These are phyloP conservation scores for Thecocarcelia acutangulata DNA, from an alignment of 2,888 invertebrate genomes.

Conservation along the genomic window DNA sequence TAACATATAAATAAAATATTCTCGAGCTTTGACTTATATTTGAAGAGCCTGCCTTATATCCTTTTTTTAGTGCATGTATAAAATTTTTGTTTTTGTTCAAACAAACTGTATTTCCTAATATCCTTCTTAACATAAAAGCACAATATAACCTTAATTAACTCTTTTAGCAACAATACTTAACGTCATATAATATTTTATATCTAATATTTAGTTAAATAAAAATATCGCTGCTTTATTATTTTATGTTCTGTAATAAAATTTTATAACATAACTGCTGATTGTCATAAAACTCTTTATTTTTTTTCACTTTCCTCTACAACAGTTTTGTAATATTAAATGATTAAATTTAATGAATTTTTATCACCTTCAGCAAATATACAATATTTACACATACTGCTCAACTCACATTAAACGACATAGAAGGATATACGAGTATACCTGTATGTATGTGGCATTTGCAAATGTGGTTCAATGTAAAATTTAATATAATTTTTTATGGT, in stretches of 20 bases:
- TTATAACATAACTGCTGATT: conserved; percentile 21
- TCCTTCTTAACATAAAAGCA: no score
- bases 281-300: conserved; percentile 7
- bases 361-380: conserved; percentile 61
- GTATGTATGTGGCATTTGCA: not conserved
- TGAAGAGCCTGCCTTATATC: no score
- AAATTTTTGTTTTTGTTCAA: no score
- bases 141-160: no score
- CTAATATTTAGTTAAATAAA: not conserved
- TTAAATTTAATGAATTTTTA: conserved; percentile 69
- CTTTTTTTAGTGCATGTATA: no score
- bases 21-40: no score
- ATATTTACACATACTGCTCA: not conserved
- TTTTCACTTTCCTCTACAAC: not conserved
- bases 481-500: conserved; percentile 62
- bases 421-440: not conserved
- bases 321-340: conserved; percentile 58
- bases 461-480: conserved; percentile 30
- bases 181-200: no score
- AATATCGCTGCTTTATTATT: conserved; percentile 26
- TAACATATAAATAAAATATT: no score
- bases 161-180: no score
- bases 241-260: conserved; percentile 36
- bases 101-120: no score
- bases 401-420: not conserved